Evolutionary conservation across 2,797 vertebrate genomes (phyloP), one percentile per base, ranked within the genome.

Genomic region (Graptemys geographica): DNA sequence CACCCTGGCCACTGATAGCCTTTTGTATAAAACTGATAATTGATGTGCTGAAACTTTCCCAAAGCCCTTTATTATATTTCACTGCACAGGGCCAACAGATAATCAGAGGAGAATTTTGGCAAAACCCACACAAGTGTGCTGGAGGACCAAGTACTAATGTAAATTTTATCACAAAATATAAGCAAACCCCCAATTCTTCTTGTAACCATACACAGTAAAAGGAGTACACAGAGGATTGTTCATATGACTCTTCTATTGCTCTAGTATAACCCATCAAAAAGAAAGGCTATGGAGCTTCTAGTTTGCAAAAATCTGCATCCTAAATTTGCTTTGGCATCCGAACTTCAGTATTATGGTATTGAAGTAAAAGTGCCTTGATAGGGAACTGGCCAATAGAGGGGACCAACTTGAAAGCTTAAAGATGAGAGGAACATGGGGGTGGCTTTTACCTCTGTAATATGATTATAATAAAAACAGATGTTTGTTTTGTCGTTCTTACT

Each of bases 101-200:
- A 96, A 95, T 79, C 94, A 79, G 91, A 87, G 41, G 18, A 94
- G 65, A 94, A 95, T 56, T 86, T 86, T 52, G 94, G 74, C 84
- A 95, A 96, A 96, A 92, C n/a, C 21, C 57, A 89, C 25, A 95
- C 56, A 76, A 88, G 78, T 55, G 90, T 94, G 84, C 93, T 95
- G 94, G 89, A 86, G 93, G 86, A 97, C 84, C 52, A 92, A 94
- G 91, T 89, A 92, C 90, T 96, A 96, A 96, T 84, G 79, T 82
- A 94, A 86, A 94, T 84, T 95, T 95, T 84, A 92, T 84, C 74
- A 79, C 79, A 86, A 86, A 59, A 79, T 49, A 90, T 90, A 96
- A 95, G 92, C 69, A 88, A 83, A 1, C 2, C 31, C 69, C 8
- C 6, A 69, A n/a, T 57, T 93, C 53, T 79, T 74, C 41, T 78